Evolutionary conservation across 2,888 invertebrate genomes (phyloP).

Genomic region (Laothoe populi): DNA sequence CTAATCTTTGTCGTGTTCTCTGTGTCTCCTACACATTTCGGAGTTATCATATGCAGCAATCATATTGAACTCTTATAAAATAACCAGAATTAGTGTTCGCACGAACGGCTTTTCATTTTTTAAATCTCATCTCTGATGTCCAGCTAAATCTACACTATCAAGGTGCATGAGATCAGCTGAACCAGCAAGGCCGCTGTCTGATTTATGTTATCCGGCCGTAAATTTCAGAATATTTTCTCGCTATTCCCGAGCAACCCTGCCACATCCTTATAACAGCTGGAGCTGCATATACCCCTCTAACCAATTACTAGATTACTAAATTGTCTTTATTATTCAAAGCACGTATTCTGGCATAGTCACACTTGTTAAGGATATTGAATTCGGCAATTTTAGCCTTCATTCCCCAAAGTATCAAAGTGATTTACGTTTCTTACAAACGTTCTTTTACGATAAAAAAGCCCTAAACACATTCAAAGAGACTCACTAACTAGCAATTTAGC

Average conservation of each 20-base stretch:
- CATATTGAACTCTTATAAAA: background rate
- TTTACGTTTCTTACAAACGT: no score
- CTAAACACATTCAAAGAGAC: no score
- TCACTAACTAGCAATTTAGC: background rate
- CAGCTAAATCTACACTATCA: background rate
- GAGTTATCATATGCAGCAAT: no score
- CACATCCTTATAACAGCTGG: background rate
- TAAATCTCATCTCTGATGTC: background rate
- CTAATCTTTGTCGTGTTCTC: no score
- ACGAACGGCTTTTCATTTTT: background rate
- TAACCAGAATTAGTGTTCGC: background rate
- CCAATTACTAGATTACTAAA: no score
- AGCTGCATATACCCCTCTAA: background rate
- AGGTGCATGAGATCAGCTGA: background rate
- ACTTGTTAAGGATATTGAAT: no score
- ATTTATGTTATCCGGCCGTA: constrained; percentile 9
- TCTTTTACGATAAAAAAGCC: no score
- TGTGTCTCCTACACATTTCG: no score
- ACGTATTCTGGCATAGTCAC: no score
- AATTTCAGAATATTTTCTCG: constrained; percentile 5
- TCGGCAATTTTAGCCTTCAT: no score
- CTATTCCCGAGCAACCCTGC: constrained; percentile 1
- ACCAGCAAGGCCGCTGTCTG: background rate
- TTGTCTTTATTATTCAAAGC: no score
- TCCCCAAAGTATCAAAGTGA: no score